Evolutionary conservation across 2,113 vertebrate genomes (phyloP).

Genomic region (Phalacrocorax carbo): DNA sequence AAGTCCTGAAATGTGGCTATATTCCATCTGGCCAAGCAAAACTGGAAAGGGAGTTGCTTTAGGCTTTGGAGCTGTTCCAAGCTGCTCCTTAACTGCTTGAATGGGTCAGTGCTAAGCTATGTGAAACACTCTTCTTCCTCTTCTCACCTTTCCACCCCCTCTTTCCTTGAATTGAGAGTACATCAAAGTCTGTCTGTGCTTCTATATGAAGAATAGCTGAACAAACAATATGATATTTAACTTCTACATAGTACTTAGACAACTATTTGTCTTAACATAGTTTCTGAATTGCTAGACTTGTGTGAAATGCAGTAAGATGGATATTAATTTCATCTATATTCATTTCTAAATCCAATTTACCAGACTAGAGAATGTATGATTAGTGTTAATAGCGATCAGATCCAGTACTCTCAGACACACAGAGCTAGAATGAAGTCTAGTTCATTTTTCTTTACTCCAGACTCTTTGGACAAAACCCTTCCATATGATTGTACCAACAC

Average conservation of each 20-base stretch:
- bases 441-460: background rate
- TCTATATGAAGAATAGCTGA: background rate
- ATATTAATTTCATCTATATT: background rate
- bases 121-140: conserved; percentile 7
- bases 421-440: background rate
- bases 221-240: background rate
- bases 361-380: background rate
- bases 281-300: background rate
- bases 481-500: background rate
- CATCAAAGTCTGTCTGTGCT: background rate
- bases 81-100: background rate
- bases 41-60: conserved; percentile 23
- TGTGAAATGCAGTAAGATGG: background rate
- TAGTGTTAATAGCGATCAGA: background rate
- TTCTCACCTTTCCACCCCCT: conserved; percentile 12
- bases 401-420: background rate
- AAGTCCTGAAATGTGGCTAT: background rate
- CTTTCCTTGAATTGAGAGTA: conserved; percentile 12
- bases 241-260: background rate
- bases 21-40: conserved; percentile 23
- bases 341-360: background rate
- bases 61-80: conserved; percentile 23
- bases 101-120: conserved; percentile 38
- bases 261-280: background rate
- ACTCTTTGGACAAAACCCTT: background rate